phyloP scores from a whole-genome alignment of 2,888 invertebrate species.

The Electrophaes corylata region DNA sequence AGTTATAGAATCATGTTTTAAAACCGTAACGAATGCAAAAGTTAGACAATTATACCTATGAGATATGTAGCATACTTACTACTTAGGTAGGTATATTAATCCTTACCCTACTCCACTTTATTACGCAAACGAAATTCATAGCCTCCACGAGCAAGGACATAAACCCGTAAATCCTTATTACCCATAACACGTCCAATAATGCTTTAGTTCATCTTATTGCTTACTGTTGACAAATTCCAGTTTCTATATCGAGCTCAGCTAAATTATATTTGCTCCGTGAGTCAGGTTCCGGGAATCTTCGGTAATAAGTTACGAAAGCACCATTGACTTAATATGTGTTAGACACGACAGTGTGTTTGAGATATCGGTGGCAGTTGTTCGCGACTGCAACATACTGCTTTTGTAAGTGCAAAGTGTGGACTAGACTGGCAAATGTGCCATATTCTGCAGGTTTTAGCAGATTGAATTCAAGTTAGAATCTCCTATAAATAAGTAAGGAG shows the following conservation, averaged over 20 bases:
- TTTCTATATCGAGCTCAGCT: constrained; percentile 63
- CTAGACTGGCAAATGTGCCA: not conserved
- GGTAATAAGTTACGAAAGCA: constrained; percentile 51
- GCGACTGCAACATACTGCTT: not conserved
- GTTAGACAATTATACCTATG: too few species aligned
- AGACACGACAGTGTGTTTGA: constrained; percentile 15
- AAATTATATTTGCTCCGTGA: constrained; percentile 65
- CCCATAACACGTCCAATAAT: constrained; percentile 20
- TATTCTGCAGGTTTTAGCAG: not conserved
- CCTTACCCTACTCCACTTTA: not conserved
- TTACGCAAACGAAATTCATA: constrained; percentile 6
- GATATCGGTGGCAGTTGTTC: constrained; percentile 12
- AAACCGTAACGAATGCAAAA: not conserved
- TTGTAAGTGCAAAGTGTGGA: not conserved
- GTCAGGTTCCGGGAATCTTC: constrained; percentile 66
- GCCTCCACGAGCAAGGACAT: constrained; percentile 1
- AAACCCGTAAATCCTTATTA: constrained; percentile 24
- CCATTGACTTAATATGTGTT: constrained; percentile 19
- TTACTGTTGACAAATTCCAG: constrained; percentile 55
- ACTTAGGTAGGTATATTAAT: not conserved
- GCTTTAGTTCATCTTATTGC: constrained; percentile 34
- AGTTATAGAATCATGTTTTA: not conserved
- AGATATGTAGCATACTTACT: not conserved
- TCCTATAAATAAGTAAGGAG: too few species aligned
- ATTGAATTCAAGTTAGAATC: not conserved